A percentile compares a stretch with the other conserved stretches of the same genome.
Conservation (phyloP, 2,113 vertebrate species). For the Amphiprion ocellaris region DNA sequence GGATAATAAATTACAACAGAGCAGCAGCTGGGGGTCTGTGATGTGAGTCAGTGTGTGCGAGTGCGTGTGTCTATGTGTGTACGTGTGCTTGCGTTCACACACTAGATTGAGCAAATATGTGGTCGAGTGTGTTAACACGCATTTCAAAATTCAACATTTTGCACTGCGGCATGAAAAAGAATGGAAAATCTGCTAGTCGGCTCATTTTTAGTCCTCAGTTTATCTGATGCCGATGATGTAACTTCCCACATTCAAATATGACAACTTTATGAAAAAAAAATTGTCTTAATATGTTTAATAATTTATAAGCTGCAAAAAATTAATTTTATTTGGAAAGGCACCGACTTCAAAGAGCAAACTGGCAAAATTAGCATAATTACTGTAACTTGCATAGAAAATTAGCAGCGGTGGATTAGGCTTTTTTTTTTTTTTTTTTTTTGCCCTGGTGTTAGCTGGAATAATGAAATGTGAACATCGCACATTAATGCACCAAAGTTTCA, state of each 20-base stretch:
- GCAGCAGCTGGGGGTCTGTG: conserved; percentile 80
- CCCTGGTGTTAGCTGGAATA: background rate
- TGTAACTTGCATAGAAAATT: conserved; percentile 11
- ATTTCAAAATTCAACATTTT: conserved; percentile 39
- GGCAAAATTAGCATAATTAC: conserved; percentile 26
- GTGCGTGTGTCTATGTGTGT: conserved; percentile 15
- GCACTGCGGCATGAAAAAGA: background rate
- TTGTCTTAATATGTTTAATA: background rate
- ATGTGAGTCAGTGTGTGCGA: conserved; percentile 44
- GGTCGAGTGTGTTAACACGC: conserved; percentile 29
- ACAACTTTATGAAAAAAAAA: background rate
- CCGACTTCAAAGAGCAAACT: conserved; percentile 9
- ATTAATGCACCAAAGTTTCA: conserved; percentile 5
- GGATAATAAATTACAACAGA: conserved; percentile 81
- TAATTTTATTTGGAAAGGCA: background rate
- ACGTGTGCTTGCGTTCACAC: background rate
- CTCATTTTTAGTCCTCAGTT: background rate
- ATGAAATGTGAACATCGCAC: conserved; percentile 1
- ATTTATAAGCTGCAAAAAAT: conserved; percentile 10
- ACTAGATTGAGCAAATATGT: conserved; percentile 33
- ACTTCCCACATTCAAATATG: background rate
- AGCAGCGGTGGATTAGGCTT: background rate
- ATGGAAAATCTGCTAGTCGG: background rate
- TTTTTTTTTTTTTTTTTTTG: background rate
- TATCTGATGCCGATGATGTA: background rate